Conservation (phyloP, 2,113 vertebrate species). For the Crotalus tigris region DNA sequence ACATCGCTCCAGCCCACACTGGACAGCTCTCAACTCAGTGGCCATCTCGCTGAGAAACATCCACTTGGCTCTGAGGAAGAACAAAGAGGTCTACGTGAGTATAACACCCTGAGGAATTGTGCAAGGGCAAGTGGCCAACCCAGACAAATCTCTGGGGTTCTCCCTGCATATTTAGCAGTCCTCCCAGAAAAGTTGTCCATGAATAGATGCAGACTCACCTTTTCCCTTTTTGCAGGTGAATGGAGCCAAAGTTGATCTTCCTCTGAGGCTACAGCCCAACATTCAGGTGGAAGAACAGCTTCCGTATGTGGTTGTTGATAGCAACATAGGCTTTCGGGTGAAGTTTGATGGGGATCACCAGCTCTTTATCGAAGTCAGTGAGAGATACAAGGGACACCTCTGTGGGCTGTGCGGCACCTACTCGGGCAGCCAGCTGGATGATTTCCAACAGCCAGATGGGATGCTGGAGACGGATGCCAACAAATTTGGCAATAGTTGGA, state of each 20-base stretch:
- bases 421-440: constrained; percentile 67
- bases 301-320: constrained; percentile 51
- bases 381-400: constrained; percentile 63
- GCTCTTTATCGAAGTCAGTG: constrained; percentile 68
- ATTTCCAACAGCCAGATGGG: constrained; percentile 64
- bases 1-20: constrained; percentile 59
- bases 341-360: constrained; percentile 64
- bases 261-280: constrained; percentile 8
- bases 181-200: background rate
- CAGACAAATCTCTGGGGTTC: background rate
- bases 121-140: no score
- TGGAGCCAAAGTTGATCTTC: constrained; percentile 30
- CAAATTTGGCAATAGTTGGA: constrained; percentile 70
- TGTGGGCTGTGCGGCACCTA: constrained; percentile 83
- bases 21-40: constrained; percentile 76
- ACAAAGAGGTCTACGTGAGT: constrained; percentile 75
- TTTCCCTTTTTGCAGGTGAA: constrained; percentile 48
- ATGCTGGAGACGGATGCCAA: constrained; percentile 45
- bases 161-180: background rate
- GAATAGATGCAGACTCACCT: background rate
- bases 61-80: constrained; percentile 66
- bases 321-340: constrained; percentile 57
- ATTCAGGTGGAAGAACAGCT: constrained; percentile 38
- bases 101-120: background rate
- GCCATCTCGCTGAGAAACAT: constrained; percentile 65